Percentiles rank a stretch among this genome's conserved stretches.
Conservation (phyloP, 2,888 invertebrate genomes). For the Trichacis sp. region DNA sequence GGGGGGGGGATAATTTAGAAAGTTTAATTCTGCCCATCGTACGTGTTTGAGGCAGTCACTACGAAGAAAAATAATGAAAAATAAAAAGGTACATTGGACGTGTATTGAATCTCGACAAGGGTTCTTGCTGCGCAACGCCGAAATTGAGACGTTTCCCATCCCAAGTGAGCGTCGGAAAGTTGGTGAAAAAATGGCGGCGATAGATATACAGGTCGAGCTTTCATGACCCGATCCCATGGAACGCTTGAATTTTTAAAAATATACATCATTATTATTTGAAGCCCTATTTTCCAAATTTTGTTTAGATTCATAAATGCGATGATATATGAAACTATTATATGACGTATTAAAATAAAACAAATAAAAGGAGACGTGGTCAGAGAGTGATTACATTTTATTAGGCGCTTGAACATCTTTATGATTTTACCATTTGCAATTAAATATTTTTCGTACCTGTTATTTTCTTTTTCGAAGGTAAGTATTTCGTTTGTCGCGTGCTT, state of each 20-base stretch:
- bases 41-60: background rate
- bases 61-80: constrained; percentile 21
- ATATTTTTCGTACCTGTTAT: too few species aligned
- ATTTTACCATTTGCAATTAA: too few species aligned
- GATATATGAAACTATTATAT: constrained; percentile 63
- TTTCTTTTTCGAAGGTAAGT: too few species aligned
- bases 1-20: background rate
- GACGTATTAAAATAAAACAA: constrained; percentile 65
- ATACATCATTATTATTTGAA: constrained; percentile 63
- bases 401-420: too few species aligned
- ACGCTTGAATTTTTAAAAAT: constrained; percentile 61
- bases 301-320: constrained; percentile 64
- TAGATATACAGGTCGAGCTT: constrained; percentile 37
- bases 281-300: constrained; percentile 64
- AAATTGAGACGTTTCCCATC: constrained; percentile 56
- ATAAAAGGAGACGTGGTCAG: constrained; percentile 53
- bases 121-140: constrained; percentile 50
- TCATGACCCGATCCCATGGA: constrained; percentile 55
- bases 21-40: background rate
- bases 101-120: constrained; percentile 38
- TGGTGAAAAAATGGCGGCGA: constrained; percentile 46
- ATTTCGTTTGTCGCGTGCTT: too few species aligned
- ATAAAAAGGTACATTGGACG: constrained; percentile 1
- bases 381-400: background rate
- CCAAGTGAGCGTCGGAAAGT: constrained; percentile 48